Percentiles rank a stretch among this genome's conserved stretches.
Evolutionary conservation across 2,797 vertebrate species (phyloP).

Genomic region (Zenarchopterus dispar): DNA sequence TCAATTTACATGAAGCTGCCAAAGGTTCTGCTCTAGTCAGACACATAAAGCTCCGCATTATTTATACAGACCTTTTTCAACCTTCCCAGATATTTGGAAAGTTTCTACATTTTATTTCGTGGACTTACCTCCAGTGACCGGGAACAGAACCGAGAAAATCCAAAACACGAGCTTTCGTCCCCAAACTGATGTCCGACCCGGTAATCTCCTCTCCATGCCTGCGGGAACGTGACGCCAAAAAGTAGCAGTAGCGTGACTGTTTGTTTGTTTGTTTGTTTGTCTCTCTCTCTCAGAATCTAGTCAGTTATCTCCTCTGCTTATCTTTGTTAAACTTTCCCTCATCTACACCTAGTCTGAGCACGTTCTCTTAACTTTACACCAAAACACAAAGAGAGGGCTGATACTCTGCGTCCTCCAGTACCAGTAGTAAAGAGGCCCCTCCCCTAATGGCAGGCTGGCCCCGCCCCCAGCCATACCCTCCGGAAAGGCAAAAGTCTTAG

Average conservation of each 20-base stretch:
- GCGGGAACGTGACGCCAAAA: background rate
- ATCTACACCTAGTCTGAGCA: no score
- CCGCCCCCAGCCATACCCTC: no score
- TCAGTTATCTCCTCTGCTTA: background rate
- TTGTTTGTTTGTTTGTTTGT: no score
- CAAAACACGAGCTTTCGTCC: conserved; percentile 20
- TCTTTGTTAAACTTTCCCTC: no score
- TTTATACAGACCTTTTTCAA: no score
- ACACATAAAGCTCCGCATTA: background rate
- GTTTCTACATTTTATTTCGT: no score
- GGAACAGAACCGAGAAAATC: conserved; percentile 48
- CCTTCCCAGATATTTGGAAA: background rate
- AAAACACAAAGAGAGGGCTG: background rate
- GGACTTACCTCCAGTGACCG: conserved; percentile 67
- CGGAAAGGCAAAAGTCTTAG: no score
- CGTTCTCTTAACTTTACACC: background rate
- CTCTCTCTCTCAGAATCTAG: background rate
- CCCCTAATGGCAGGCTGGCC: background rate
- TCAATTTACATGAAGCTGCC: background rate
- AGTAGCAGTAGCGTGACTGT: no score
- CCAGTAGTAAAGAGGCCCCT: conserved; percentile 2
- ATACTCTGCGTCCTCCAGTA: background rate
- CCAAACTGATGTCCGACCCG: conserved; percentile 5
- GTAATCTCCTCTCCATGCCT: conserved; percentile 46
- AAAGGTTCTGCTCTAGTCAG: background rate